Evolutionary conservation across 2,113 vertebrate species (phyloP).

Genomic region (Isurus oxyrinchus): DNA sequence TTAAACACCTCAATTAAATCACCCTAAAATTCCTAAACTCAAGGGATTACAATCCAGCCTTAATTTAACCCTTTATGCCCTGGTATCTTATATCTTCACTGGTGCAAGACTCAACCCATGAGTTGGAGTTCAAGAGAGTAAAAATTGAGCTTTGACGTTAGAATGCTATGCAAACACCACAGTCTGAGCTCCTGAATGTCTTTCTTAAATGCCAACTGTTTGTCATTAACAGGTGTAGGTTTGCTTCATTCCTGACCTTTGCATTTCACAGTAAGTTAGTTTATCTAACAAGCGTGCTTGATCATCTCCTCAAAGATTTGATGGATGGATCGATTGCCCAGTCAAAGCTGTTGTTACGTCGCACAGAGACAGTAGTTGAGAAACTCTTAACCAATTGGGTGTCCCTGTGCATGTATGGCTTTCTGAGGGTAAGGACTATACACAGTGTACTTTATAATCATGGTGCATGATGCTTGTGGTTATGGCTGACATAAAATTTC

Average conservation of each 20-base stretch:
- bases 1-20: background rate
- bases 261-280: conserved; percentile 78
- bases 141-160: background rate
- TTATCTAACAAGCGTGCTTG: conserved; percentile 83
- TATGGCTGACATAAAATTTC: no score
- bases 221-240: conserved; percentile 64
- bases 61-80: background rate
- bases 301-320: conserved; percentile 72
- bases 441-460: background rate
- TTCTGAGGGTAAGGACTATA: conserved; percentile 69
- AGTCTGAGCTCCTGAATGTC: background rate
- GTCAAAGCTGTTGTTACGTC: conserved; percentile 81
- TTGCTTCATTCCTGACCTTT: conserved; percentile 85
- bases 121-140: background rate
- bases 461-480: no score
- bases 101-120: no score
- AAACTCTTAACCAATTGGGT: conserved; percentile 96
- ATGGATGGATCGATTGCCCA: conserved; percentile 79
- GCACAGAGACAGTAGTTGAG: conserved; percentile 86
- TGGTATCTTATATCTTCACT: background rate
- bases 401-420: conserved; percentile 92
- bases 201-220: conserved; percentile 42
- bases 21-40: background rate
- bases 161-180: background rate
- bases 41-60: background rate